phyloP scores from a whole-genome alignment of 1,140 invertebrate species.

The Drosophila setifemur region DNA sequence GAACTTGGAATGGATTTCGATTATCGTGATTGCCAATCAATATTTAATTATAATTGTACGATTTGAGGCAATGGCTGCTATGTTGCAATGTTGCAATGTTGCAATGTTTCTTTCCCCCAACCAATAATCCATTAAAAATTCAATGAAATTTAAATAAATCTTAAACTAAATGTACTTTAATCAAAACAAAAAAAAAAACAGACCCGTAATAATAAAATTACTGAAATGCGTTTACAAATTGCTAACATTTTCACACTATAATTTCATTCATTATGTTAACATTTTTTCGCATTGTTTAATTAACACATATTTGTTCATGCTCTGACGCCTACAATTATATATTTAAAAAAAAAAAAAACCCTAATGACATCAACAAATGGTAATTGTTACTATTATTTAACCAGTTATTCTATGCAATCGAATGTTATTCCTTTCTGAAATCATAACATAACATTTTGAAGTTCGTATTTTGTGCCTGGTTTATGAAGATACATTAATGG shows the following conservation, averaged over 20 bases:
- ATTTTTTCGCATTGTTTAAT: neutral
- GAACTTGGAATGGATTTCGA: too few species aligned
- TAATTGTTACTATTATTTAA: conserved; percentile 12
- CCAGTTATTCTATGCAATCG: too few species aligned
- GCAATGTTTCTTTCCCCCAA: too few species aligned
- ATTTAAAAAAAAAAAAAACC: conserved; percentile 1
- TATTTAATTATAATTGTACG: conserved; percentile 26
- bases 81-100: too few species aligned
- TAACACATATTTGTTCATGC: neutral
- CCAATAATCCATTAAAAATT: neutral
- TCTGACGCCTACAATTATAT: neutral
- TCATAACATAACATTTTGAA: too few species aligned
- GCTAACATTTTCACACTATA: neutral
- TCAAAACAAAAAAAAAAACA: neutral
- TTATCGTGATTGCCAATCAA: conserved; percentile 35
- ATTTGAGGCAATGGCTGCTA: neutral
- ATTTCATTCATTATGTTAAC: neutral
- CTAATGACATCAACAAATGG: conserved; percentile 3
- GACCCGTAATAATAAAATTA: too few species aligned
- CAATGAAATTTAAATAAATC: too few species aligned
- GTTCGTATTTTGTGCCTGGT: too few species aligned
- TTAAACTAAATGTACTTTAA: too few species aligned
- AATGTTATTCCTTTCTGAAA: too few species aligned
- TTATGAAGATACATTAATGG: too few species aligned
- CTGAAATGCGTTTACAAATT: too few species aligned